A percentile compares a stretch with the other conserved stretches of the same genome.
phyloP scores from a whole-genome alignment of 2,888 invertebrate genomes.

The Lordiphosa fenestrarum region DNA sequence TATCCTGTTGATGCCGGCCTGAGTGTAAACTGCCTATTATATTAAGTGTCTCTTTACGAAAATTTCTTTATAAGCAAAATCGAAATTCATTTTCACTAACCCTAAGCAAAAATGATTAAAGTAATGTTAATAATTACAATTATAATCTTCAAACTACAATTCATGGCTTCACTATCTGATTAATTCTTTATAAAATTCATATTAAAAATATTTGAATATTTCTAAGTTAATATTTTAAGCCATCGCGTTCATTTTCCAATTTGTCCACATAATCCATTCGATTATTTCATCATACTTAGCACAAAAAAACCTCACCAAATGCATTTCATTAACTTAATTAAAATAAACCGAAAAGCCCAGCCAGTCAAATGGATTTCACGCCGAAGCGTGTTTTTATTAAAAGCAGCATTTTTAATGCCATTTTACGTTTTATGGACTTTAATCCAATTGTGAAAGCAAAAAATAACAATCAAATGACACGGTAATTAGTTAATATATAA shows the following conservation, averaged over 20 bases:
- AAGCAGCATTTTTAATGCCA: conserved; percentile 49
- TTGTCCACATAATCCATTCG: conserved; percentile 5
- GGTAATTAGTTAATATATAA: conserved; percentile 65
- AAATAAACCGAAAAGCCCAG: conserved; percentile 54
- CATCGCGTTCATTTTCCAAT: not conserved
- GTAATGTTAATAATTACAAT: no score
- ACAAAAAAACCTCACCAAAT: conserved; percentile 16
- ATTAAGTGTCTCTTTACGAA: no score
- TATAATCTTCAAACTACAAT: no score
- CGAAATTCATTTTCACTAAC: no score
- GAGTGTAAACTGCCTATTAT: no score
- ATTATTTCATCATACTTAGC: not conserved
- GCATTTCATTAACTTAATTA: conserved; percentile 64
- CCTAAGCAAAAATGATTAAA: no score
- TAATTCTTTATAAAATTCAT: not conserved
- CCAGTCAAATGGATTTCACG: conserved; percentile 33
- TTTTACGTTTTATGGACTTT: conserved; percentile 47
- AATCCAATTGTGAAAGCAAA: conserved; percentile 57
- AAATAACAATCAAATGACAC: conserved; percentile 38
- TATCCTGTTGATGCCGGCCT: no score
- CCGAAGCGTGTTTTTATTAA: conserved; percentile 43
- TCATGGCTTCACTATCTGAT: no score
- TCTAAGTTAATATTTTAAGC: not conserved
- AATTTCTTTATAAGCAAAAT: no score
- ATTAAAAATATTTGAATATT: not conserved